Conservation (phyloP, 2,113 vertebrate genomes). For the Hydrolagus affinis region DNA sequence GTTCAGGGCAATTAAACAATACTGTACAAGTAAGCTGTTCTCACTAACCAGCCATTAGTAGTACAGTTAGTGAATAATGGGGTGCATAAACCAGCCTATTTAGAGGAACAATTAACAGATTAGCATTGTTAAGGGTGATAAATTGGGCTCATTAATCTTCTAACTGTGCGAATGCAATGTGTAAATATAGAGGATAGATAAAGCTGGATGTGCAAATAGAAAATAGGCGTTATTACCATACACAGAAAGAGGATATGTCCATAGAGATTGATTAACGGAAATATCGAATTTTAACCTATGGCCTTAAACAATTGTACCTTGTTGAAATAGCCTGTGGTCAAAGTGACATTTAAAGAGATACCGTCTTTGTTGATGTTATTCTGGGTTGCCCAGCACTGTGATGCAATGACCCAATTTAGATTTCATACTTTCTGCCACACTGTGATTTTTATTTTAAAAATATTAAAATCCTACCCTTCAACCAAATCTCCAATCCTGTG, state of each 20-base stretch:
- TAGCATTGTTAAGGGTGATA: slow-evolving; percentile 11
- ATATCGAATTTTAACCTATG: not conserved
- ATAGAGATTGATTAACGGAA: not conserved
- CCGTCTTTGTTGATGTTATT: no score
- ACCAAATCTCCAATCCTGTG: no score
- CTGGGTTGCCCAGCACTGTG: no score
- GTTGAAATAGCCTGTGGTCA: not conserved
- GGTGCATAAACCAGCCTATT: not conserved
- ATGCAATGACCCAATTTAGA: no score
- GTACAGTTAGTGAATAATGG: not conserved
- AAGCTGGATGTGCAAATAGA: not conserved
- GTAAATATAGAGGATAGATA: not conserved
- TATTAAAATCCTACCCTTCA: no score
- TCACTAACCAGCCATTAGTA: not conserved
- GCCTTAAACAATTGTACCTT: not conserved
- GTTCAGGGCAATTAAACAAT: not conserved
- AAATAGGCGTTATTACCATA: not conserved
- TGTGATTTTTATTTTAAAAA: no score
- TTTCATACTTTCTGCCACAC: no score
- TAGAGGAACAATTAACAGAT: slow-evolving; percentile 14
- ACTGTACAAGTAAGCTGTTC: not conserved
- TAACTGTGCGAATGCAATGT: not conserved
- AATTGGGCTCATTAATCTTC: slow-evolving; percentile 9
- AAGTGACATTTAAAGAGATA: not conserved
- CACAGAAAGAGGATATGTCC: not conserved